Percentiles rank a stretch among this genome's conserved stretches.
Evolutionary conservation across 2,797 vertebrate species (phyloP).

Genomic region (Darevskia nairensis): DNA sequence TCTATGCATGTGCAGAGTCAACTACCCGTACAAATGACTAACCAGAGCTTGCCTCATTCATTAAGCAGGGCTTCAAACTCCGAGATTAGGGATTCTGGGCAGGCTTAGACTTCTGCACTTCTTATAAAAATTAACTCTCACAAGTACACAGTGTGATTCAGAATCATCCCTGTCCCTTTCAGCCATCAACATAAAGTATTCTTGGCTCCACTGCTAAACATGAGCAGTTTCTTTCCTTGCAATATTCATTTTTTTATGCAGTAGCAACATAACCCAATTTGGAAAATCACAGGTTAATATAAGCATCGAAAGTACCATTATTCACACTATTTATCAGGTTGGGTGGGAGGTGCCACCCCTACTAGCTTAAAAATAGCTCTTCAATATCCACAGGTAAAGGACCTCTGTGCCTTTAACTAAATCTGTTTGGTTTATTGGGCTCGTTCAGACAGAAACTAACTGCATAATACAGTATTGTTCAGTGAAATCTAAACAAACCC

Average conservation of each 20-base stretch:
- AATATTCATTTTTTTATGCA: background rate
- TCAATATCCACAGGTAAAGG: slow-evolving; percentile 35
- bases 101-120: background rate
- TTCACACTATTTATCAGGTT: slow-evolving; percentile 17
- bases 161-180: background rate
- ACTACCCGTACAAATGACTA: background rate
- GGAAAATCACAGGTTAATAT: background rate
- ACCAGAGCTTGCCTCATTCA: background rate
- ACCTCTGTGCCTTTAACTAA: slow-evolving; percentile 34
- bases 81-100: background rate
- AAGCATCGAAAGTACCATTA: background rate
- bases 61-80: background rate
- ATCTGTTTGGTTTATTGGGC: background rate
- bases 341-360: slow-evolving; percentile 8
- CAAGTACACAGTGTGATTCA: background rate
- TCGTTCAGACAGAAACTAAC: slow-evolving; percentile 25
- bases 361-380: slow-evolving; percentile 20
- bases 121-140: background rate
- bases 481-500: slow-evolving; percentile 46
- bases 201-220: background rate
- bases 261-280: background rate
- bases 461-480: slow-evolving; percentile 45
- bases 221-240: background rate
- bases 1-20: background rate
- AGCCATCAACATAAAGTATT: background rate